These are phyloP conservation scores for Drosophila ohnishii DNA, from an alignment of 1,140 invertebrate species.

Conservation along the genomic window DNA sequence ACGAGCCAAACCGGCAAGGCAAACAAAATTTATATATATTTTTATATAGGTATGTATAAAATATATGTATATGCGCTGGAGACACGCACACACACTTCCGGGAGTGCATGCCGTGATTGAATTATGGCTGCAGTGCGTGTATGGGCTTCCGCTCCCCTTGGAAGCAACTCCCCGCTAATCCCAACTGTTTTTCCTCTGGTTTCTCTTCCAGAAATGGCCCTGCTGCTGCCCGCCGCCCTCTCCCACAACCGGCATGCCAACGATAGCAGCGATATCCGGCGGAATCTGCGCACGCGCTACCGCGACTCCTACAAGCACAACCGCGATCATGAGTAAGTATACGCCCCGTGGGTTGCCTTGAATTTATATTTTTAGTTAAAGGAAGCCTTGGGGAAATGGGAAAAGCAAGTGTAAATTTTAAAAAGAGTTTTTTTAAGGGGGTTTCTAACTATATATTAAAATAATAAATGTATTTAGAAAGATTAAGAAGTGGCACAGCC, in stretches of 20 bases:
- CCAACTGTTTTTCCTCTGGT: background rate
- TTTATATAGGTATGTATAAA: background rate
- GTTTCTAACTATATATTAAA: background rate
- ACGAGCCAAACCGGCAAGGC: conserved; percentile 36
- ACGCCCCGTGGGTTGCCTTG: background rate
- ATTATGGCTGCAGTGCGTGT: conserved; percentile 34
- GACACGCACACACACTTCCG: conserved; percentile 41
- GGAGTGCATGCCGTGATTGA: conserved; percentile 10
- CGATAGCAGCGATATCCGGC: conserved; percentile 89
- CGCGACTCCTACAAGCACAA: conserved; percentile 89
- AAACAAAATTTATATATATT: conserved; percentile 35
- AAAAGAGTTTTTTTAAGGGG: too few relatives aligned
- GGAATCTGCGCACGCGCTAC: conserved; percentile 89
- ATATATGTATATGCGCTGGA: too few relatives aligned
- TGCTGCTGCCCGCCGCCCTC: conserved; percentile 89
- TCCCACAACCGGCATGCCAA: conserved; percentile 88
- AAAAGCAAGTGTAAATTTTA: background rate
- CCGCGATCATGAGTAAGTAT: conserved; percentile 91
- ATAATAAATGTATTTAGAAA: background rate
- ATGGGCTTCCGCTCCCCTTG: background rate
- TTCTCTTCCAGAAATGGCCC: conserved; percentile 88
- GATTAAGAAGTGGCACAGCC: too few relatives aligned
- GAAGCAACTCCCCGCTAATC: background rate
- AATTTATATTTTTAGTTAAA: background rate
- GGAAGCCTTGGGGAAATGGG: too few relatives aligned